Evolutionary conservation across 2,888 invertebrate species (phyloP).

Genomic region (Atrina japonica): DNA sequence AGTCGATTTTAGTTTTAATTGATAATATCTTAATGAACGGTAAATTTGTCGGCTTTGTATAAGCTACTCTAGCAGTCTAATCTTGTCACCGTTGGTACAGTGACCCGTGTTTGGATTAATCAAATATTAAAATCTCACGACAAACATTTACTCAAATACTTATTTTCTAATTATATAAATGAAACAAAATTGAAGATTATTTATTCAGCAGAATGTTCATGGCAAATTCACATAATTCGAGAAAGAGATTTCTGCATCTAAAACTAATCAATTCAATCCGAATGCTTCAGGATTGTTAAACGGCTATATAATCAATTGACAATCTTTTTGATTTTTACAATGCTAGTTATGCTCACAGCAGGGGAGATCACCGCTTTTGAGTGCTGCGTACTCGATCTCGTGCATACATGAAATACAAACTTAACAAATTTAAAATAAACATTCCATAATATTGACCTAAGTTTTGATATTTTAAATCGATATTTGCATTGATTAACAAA

Average conservation of each 20-base stretch:
- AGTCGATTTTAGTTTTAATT: conserved; percentile 5
- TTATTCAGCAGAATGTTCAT: conserved; percentile 27
- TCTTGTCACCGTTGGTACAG: no score
- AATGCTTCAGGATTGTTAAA: conserved; percentile 2
- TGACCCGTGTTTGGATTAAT: no score
- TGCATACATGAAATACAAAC: conserved; percentile 28
- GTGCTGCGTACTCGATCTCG: conserved; percentile 6
- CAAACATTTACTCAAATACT: conserved; percentile 34
- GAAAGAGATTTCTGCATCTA: neutral
- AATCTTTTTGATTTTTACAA: conserved; percentile 19
- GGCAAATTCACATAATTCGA: conserved; percentile 31
- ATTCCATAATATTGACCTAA: conserved; percentile 30
- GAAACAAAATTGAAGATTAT: conserved; percentile 30
- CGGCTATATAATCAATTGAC: conserved; percentile 25
- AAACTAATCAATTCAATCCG: conserved; percentile 3
- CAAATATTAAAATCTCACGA: neutral
- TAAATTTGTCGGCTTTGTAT: no score
- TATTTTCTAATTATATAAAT: conserved; percentile 27
- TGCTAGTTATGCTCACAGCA: conserved; percentile 14
- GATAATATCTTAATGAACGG: no score
- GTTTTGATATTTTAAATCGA: conserved; percentile 34
- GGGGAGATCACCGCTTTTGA: conserved; percentile 8
- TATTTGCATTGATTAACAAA: conserved; percentile 31
- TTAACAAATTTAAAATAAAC: conserved; percentile 34
- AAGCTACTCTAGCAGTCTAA: no score